Conservation (phyloP, 1,140 invertebrate genomes). For the Pseudomyrmex pallidus region DNA sequence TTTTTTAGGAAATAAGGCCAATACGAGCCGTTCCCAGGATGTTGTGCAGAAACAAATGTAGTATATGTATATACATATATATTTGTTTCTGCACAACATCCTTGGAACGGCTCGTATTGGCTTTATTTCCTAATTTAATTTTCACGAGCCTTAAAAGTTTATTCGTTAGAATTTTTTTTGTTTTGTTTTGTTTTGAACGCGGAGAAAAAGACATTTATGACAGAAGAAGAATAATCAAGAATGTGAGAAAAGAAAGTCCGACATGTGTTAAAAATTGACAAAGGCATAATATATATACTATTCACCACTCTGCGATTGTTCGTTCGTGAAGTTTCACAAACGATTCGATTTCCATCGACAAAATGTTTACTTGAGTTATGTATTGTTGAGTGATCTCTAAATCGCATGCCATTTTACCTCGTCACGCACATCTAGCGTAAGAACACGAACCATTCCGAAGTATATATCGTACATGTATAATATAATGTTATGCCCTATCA, state of each 20-base stretch:
- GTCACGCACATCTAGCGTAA: conserved; percentile 45
- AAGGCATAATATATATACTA: not conserved
- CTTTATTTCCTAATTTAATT: too few species aligned
- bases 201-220: not conserved
- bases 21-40: too few species aligned
- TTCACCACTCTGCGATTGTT: conserved; percentile 15
- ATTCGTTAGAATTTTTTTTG: too few species aligned
- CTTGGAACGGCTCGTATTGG: too few species aligned
- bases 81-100: too few species aligned
- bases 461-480: conserved; percentile 11
- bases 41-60: too few species aligned
- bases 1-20: too few species aligned
- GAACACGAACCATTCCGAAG: conserved; percentile 23
- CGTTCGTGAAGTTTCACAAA: conserved; percentile 12
- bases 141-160: too few species aligned
- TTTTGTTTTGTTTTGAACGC: not conserved
- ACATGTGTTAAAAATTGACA: not conserved
- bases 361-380: conserved; percentile 9
- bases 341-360: conserved; percentile 16
- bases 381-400: conserved; percentile 43
- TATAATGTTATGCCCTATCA: conserved; percentile 11
- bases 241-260: not conserved
- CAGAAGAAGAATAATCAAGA: not conserved
- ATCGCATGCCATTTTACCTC: conserved; percentile 52
- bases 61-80: too few species aligned